phyloP scores from a whole-genome alignment of 2,797 vertebrate genomes.

The Malacoraja senta region DNA sequence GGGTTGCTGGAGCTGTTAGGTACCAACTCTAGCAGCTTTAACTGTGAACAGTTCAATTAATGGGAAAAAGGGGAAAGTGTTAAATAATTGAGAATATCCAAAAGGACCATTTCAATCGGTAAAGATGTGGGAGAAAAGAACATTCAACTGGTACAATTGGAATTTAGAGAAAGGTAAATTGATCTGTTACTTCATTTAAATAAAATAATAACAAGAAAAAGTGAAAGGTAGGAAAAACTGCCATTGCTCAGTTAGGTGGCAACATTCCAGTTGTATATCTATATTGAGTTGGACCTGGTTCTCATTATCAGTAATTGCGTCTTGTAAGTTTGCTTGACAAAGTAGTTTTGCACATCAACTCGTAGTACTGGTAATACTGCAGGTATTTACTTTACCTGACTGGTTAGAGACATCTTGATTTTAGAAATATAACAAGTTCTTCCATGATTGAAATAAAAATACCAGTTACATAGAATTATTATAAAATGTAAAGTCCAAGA shows the following conservation, averaged over 20 bases:
- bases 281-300: neutral
- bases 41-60: neutral
- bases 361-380: no score
- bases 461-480: neutral
- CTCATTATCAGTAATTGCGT: neutral
- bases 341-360: neutral
- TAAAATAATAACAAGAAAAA: neutral
- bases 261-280: neutral
- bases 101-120: neutral
- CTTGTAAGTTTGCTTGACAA: neutral
- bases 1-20: no score
- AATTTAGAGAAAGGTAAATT: neutral
- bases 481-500: neutral
- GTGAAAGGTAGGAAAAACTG: neutral
- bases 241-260: neutral
- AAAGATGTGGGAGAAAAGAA: neutral
- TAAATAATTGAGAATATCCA: neutral
- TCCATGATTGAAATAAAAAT: neutral
- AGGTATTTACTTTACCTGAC: neutral
- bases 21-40: neutral
- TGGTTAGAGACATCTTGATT: neutral
- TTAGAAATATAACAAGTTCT: neutral
- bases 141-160: neutral
- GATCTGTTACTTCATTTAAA: neutral
- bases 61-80: neutral